Evolutionary conservation across 1,140 invertebrate species (phyloP).

Genomic region (Belonocnema kinseyi): DNA sequence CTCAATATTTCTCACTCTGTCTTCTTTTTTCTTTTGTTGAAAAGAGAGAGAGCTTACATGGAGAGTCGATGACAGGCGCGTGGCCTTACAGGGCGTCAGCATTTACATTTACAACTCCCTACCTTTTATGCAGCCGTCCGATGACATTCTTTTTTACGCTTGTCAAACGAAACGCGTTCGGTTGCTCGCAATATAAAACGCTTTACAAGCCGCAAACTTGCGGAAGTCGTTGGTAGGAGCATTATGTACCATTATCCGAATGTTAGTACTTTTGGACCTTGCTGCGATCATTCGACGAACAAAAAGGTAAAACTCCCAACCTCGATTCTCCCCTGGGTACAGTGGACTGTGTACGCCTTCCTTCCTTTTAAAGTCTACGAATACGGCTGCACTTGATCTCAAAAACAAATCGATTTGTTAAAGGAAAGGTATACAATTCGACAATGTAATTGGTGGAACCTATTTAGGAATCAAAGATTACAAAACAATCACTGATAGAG

Average conservation of each 20-base stretch:
- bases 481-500: no score
- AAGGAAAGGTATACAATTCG: background rate
- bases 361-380: no score
- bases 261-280: constrained; percentile 38
- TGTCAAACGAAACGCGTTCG: constrained; percentile 51
- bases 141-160: constrained; percentile 62
- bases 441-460: no score
- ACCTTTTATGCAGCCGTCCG: constrained; percentile 61
- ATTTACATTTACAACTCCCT: constrained; percentile 69
- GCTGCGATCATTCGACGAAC: background rate
- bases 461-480: no score
- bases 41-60: constrained; percentile 5
- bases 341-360: no score
- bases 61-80: constrained; percentile 58
- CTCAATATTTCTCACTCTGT: background rate
- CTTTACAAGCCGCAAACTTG: constrained; percentile 48
- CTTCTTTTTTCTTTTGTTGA: background rate
- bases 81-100: constrained; percentile 64
- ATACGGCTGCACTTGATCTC: no score
- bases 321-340: no score
- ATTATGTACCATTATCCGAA: constrained; percentile 50
- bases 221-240: constrained; percentile 52
- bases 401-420: background rate
- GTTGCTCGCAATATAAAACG: constrained; percentile 48
- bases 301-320: no score